Evolutionary conservation across 2,113 vertebrate genomes (phyloP).

Genomic region (Sturnus vulgaris): DNA sequence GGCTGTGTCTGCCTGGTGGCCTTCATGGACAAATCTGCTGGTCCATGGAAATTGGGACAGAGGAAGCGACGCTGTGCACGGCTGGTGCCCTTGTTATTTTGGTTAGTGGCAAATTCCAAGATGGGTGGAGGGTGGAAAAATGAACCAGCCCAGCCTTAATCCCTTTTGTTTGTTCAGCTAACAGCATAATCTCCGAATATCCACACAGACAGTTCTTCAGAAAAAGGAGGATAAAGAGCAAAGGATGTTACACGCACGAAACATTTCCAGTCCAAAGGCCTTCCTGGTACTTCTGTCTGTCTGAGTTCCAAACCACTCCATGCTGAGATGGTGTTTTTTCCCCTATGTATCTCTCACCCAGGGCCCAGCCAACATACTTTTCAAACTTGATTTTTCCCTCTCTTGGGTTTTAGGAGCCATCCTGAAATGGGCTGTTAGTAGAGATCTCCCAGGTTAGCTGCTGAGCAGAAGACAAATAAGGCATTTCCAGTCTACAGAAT

Average conservation of each 20-base stretch:
- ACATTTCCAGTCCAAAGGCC: not conserved
- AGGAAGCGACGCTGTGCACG: fast-evolving
- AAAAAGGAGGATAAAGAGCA: not conserved
- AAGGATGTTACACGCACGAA: not conserved
- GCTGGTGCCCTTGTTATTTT: not conserved
- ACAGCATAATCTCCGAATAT: not conserved
- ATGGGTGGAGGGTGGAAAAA: constrained; percentile 10
- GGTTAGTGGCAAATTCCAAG: not conserved
- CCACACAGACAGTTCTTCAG: not conserved
- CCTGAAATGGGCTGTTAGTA: not conserved
- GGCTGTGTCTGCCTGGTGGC: not conserved
- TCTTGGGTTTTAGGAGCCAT: not conserved
- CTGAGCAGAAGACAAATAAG: not conserved
- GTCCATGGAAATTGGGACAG: not conserved
- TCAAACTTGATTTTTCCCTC: not conserved
- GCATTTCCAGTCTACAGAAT: not conserved
- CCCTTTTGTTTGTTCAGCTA: not conserved
- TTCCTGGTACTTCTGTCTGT: not conserved
- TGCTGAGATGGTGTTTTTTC: not conserved
- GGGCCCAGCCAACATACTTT: not conserved
- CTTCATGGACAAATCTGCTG: not conserved
- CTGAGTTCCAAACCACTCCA: not conserved
- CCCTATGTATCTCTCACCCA: not conserved
- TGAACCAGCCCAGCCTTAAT: not conserved
- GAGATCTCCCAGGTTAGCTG: not conserved